Conservation (phyloP, 2,888 invertebrate species). For the Catocala sponsa region DNA sequence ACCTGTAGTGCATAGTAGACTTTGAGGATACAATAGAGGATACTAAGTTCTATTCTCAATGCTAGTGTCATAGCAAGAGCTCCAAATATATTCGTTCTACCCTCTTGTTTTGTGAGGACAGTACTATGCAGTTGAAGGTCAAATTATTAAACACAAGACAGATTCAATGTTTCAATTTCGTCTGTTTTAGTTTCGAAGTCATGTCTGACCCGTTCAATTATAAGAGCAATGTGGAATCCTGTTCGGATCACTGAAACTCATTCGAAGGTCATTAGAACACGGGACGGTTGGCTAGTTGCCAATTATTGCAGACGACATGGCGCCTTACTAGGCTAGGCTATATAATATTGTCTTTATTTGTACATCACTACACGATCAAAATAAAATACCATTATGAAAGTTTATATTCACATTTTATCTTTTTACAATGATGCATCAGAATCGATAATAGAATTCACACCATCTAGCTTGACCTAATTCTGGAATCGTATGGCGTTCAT, state of each 20-base stretch:
- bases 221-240: slow-evolving; percentile 26
- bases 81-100: no score
- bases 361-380: not conserved
- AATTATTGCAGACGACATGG: slow-evolving; percentile 65
- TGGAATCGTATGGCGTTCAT: slow-evolving; percentile 31
- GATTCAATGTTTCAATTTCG: no score
- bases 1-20: no score
- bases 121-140: no score
- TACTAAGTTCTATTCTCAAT: no score
- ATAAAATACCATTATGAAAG: no score
- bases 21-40: no score
- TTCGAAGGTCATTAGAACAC: slow-evolving; percentile 56
- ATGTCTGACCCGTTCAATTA: slow-evolving; percentile 24
- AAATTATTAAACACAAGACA: no score
- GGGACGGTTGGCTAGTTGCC: slow-evolving; percentile 61
- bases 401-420: slow-evolving; percentile 4
- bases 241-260: slow-evolving; percentile 30
- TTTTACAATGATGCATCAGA: slow-evolving; percentile 13
- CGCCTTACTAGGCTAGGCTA: slow-evolving; percentile 59
- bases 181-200: not conserved
- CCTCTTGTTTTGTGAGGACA: no score
- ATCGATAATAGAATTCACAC: slow-evolving; percentile 28
- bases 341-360: slow-evolving; percentile 43
- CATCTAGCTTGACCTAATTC: slow-evolving; percentile 42
- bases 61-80: no score